Conservation (phyloP, 2,113 vertebrate species). For the Cricetomys ansorgei region DNA sequence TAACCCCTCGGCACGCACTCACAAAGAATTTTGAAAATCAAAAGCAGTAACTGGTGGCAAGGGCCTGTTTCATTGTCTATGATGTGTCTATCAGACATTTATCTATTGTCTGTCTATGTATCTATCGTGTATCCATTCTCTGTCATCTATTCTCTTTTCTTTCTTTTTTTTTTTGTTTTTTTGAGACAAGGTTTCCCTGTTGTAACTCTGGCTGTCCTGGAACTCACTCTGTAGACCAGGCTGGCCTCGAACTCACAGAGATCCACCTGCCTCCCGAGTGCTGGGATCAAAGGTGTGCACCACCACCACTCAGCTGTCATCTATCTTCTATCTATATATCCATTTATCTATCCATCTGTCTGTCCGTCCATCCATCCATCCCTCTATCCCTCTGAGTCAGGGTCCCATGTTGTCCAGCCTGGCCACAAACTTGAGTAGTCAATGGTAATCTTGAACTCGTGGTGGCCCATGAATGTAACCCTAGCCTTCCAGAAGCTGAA, state of each 20-base stretch:
- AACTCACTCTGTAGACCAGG: too few species aligned
- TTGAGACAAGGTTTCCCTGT: too few species aligned
- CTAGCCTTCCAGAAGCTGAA: neutral
- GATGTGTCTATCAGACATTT: neutral
- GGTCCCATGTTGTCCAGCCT: neutral
- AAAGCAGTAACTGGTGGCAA: neutral
- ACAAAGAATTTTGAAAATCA: neutral
- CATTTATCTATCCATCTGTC: neutral
- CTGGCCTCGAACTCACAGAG: too few species aligned
- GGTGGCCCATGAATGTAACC: neutral
- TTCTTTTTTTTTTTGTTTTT: too few species aligned
- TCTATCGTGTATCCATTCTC: neutral
- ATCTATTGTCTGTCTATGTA: neutral
- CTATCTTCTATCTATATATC: neutral
- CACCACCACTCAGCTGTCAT: too few species aligned
- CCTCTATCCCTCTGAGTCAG: neutral
- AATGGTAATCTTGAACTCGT: neutral
- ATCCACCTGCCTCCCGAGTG: too few species aligned
- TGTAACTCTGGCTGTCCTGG: too few species aligned
- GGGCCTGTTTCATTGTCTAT: neutral
- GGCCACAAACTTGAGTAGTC: neutral
- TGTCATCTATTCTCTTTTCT: neutral
- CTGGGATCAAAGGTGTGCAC: too few species aligned
- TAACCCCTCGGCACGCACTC: neutral
- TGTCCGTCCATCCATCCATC: neutral